Conservation (phyloP, 2,797 vertebrate species). For the Melanotaenia pygmaea region DNA sequence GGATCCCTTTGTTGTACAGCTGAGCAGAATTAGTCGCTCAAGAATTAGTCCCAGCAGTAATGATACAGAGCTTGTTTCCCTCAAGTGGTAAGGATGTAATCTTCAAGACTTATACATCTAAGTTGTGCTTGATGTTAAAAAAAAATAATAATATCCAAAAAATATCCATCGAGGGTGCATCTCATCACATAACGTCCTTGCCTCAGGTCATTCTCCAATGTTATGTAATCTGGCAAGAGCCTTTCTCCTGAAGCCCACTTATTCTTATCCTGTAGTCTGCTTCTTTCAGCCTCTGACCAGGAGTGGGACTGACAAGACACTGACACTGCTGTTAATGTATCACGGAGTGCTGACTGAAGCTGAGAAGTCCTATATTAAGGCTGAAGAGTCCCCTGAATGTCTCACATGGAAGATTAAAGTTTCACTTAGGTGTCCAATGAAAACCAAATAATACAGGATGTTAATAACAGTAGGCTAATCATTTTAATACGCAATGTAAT, state of each 20-base stretch:
- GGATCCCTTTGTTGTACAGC: slow-evolving; percentile 59
- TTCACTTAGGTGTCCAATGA: slow-evolving; percentile 3
- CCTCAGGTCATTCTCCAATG: slow-evolving; percentile 60
- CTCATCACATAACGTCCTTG: slow-evolving; percentile 64
- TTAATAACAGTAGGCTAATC: neutral
- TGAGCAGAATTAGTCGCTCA: slow-evolving; percentile 44
- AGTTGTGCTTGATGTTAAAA: slow-evolving; percentile 23
- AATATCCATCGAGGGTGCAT: slow-evolving; percentile 51
- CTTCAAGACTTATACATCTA: slow-evolving; percentile 18
- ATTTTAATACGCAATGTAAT: neutral
- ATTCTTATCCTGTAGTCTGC: slow-evolving; percentile 47
- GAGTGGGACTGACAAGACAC: slow-evolving; percentile 49
- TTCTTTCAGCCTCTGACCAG: slow-evolving; percentile 43
- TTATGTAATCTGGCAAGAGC: slow-evolving; percentile 72
- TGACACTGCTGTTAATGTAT: slow-evolving; percentile 49
- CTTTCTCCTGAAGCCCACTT: slow-evolving; percentile 51
- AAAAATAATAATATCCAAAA: slow-evolving; percentile 26
- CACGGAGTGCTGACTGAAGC: slow-evolving; percentile 47
- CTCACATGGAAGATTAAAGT: slow-evolving; percentile 28
- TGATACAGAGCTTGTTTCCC: slow-evolving; percentile 24
- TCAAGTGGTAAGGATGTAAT: slow-evolving; percentile 43
- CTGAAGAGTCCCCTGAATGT: slow-evolving; percentile 23
- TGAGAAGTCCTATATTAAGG: slow-evolving; percentile 36
- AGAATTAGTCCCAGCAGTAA: slow-evolving; percentile 31
- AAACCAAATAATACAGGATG: neutral